A percentile compares a stretch with the other conserved stretches of the same genome.
Conservation (phyloP, 1,140 invertebrate genomes). For the Drosophila lacteicornis region DNA sequence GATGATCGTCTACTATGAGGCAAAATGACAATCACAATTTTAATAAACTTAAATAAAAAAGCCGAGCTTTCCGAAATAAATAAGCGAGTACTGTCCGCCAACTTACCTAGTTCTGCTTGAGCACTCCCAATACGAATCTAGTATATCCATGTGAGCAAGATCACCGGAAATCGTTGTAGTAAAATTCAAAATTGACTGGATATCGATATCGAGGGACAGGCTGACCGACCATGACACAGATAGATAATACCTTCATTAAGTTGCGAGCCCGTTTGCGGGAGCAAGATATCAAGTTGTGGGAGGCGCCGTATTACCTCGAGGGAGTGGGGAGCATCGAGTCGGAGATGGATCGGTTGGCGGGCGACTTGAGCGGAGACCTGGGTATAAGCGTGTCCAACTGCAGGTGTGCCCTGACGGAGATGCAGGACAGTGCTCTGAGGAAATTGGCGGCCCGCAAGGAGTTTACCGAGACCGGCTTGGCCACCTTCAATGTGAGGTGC, state of each 20-base stretch:
- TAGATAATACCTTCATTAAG: constrained; percentile 50
- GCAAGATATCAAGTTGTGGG: constrained; percentile 88
- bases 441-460: constrained; percentile 88
- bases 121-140: background rate
- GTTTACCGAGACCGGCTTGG: constrained; percentile 87
- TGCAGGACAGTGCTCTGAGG: constrained; percentile 89
- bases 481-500: constrained; percentile 76
- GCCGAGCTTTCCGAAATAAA: too few relatives aligned
- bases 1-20: too few relatives aligned
- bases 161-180: constrained; percentile 1
- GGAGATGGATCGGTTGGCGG: constrained; percentile 86
- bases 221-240: constrained; percentile 44
- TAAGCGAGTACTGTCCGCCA: too few relatives aligned
- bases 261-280: constrained; percentile 47
- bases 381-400: constrained; percentile 86
- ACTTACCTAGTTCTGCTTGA: too few relatives aligned
- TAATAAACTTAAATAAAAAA: too few relatives aligned
- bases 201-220: background rate
- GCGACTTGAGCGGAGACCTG: constrained; percentile 86
- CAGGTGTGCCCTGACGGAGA: constrained; percentile 86
- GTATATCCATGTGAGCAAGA: background rate
- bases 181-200: constrained; percentile 8
- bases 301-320: constrained; percentile 87
- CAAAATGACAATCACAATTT: too few relatives aligned
- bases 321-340: constrained; percentile 81